phyloP scores from a whole-genome alignment of 1,140 invertebrate species.

The Bombus pyrosoma region DNA sequence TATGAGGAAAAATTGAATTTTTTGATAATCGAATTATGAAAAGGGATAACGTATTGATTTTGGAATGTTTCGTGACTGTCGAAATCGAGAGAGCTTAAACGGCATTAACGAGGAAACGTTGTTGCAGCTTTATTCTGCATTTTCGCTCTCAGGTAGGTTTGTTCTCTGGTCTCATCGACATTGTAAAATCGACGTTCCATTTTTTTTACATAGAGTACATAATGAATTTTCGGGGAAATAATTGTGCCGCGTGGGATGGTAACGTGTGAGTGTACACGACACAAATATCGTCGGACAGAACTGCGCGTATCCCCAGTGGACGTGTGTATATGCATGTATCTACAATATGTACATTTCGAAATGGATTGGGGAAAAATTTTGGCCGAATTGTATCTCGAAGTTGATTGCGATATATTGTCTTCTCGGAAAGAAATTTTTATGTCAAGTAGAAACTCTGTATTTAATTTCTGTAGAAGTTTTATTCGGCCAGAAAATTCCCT shows the following conservation, averaged over 20 bases:
- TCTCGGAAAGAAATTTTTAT: not conserved
- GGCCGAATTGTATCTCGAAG: not conserved
- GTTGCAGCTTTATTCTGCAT: not conserved
- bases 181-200: not conserved
- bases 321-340: too few species aligned
- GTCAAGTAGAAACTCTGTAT: not conserved
- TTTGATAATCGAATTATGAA: not conserved
- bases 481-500: too few species aligned
- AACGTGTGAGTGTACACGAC: not conserved
- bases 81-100: not conserved
- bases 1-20: not conserved
- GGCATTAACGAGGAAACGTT: too few species aligned
- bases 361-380: not conserved
- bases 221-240: constrained; percentile 4
- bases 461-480: not conserved
- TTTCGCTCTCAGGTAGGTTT: not conserved
- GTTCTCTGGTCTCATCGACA: not conserved
- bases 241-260: not conserved
- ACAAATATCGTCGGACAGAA: not conserved
- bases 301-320: not conserved
- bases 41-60: not conserved
- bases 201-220: not conserved
- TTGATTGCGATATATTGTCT: constrained; percentile 4
- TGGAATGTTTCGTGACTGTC: not conserved
- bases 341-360: not conserved